Percentiles rank a stretch among this genome's conserved stretches.
These are phyloP conservation scores for Saccostrea echinata DNA, from an alignment of 1,140 invertebrate species.

Conservation along the genomic window DNA sequence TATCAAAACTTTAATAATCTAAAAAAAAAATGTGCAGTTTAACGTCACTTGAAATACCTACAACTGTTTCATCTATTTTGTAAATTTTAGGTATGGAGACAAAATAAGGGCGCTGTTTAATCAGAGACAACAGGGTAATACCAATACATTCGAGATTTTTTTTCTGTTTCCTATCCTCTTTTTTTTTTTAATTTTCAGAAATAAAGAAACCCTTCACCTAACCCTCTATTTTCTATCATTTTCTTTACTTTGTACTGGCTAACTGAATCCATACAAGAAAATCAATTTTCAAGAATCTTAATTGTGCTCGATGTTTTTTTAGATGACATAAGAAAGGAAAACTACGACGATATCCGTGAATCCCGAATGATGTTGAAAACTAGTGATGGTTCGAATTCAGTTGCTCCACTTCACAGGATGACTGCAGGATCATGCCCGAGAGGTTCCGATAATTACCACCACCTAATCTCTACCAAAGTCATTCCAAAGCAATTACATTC, in stretches of 20 bases:
- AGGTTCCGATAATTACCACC: neutral
- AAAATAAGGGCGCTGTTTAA: neutral
- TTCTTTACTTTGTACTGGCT: too few species aligned
- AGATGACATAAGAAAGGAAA: neutral
- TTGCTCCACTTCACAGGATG: neutral
- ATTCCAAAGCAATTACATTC: neutral
- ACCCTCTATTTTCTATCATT: too few species aligned
- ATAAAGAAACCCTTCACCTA: too few species aligned
- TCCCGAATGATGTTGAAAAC: neutral
- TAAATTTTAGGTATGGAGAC: neutral
- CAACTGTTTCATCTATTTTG: neutral
- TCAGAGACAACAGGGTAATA: neutral
- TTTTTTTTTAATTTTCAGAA: too few species aligned
- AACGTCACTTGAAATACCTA: too few species aligned
- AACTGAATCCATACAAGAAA: too few species aligned
- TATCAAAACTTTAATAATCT: too few species aligned
- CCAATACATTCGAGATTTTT: neutral
- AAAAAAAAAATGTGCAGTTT: too few species aligned
- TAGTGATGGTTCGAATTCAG: neutral
- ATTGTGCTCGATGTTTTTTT: too few species aligned
- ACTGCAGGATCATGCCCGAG: neutral
- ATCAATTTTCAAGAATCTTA: too few species aligned
- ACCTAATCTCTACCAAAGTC: neutral
- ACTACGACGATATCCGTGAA: neutral
- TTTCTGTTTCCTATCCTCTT: too few species aligned